Base-by-base conservation (phyloP, 2,113 vertebrate genomes). In the Microcebus murinus region DNA sequence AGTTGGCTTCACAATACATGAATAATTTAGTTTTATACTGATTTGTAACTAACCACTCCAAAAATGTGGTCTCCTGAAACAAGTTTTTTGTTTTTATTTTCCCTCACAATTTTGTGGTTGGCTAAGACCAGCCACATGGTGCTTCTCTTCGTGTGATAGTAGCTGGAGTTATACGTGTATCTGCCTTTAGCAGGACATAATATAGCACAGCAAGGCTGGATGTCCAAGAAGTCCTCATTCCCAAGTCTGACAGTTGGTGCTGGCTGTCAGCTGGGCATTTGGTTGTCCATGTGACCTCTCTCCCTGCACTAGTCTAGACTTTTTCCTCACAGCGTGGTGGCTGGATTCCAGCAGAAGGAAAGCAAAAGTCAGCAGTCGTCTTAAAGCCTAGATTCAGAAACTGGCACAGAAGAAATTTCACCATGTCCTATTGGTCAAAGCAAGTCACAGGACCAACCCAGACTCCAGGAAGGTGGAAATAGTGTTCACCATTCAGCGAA, bases 41-140 rank as follows among this genome's bases (percentile, higher is more conserved):
- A 6, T 77, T 95, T 94, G 50, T 42, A 87, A 93, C 11, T 79
- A 83, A 31, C 3, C 1, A 18, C 0, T 57, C 1, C 27, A 59
- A 42, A 88, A 76, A 63, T 31, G n/a, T 39, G 48, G 31, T 76
- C 21, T 17, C 23, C 67, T 86, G 63, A 71, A 71, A 55, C 8
- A 48, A 20, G 1, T 4, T 85, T 61, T 55, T 15, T 52, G 6
- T 0, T 0, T 18, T 63, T 55, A 65, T 81, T 59, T 71, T 48
- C 20, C 29, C 42, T 71, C 61, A 59, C 55, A 8, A 48, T 50
- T 83, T 25, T 42, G 4, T 36, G 29, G 31, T 29, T 82, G 25
- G 2, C 4, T 77, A 36, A 55, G 2, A 45, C 67, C 48, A 45
- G 29, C 15, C 17, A 9, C 34, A 25, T 42, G 18, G 34, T 39